Evolutionary conservation across 2,888 invertebrate genomes (phyloP).

Genomic region (Eupithecia insigniata): DNA sequence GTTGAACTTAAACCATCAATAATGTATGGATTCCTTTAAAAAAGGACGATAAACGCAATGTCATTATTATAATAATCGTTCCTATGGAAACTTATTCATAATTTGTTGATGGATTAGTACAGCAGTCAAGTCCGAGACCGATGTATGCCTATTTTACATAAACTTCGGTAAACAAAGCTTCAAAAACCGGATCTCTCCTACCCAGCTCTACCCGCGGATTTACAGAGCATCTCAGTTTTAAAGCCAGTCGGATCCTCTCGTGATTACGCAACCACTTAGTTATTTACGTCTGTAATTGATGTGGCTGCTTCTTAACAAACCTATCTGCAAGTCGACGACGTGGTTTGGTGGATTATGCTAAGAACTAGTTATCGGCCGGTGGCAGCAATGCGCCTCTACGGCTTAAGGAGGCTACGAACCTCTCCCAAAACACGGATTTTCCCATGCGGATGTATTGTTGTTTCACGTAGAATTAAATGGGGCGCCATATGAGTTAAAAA

Average conservation of each 20-base stretch:
- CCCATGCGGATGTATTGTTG: too few species aligned
- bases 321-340: slow-evolving; percentile 40
- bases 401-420: too few species aligned
- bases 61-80: neutral
- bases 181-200: slow-evolving; percentile 4
- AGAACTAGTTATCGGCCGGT: slow-evolving; percentile 23
- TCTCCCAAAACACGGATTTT: too few species aligned
- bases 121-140: neutral
- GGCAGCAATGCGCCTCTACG: slow-evolving; percentile 2
- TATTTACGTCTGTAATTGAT: slow-evolving; percentile 51
- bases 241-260: slow-evolving; percentile 50
- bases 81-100: neutral
- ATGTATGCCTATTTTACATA: too few species aligned
- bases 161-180: neutral
- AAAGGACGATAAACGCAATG: neutral
- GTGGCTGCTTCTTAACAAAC: slow-evolving; percentile 36
- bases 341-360: slow-evolving; percentile 33
- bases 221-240: slow-evolving; percentile 53
- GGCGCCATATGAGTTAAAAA: too few species aligned
- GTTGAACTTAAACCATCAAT: neutral
- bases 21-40: neutral
- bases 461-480: too few species aligned
- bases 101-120: neutral
- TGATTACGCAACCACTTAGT: slow-evolving; percentile 48
- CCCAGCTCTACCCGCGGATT: slow-evolving; percentile 24